phyloP scores from a whole-genome alignment of 2,888 invertebrate species.

The Lamellibrachia satsuma region DNA sequence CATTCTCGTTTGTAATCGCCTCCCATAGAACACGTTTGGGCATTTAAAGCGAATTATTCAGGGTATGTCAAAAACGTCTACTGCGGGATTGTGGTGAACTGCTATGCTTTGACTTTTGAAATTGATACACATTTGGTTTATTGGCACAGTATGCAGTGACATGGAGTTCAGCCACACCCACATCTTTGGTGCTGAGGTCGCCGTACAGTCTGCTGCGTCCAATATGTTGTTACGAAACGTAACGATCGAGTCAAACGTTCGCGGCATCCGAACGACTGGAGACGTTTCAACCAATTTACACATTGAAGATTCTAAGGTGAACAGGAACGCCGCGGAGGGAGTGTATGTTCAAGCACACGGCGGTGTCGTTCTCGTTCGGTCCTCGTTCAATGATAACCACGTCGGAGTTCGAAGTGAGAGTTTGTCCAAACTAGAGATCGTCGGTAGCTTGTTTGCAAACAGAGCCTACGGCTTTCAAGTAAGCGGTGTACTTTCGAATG shows the following conservation, averaged over 20 bases:
- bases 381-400: not conserved
- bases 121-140: not conserved
- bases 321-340: not conserved
- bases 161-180: not conserved
- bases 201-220: not conserved
- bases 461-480: not conserved
- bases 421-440: not conserved
- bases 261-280: not conserved
- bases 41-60: not conserved
- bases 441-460: not conserved
- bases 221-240: not conserved
- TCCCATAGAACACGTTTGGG: not conserved
- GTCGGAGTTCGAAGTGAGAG: not conserved
- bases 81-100: too few relatives aligned
- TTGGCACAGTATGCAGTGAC: not conserved
- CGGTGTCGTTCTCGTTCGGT: not conserved
- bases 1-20: not conserved
- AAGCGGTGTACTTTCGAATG: not conserved
- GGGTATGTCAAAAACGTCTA: not conserved
- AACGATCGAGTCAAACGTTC: not conserved
- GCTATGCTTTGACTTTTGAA: not conserved
- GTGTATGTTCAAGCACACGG: not conserved
- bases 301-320: not conserved
- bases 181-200: not conserved
- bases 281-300: not conserved